phyloP scores from a whole-genome alignment of 2,797 vertebrate genomes.

The Ataeniobius toweri region DNA sequence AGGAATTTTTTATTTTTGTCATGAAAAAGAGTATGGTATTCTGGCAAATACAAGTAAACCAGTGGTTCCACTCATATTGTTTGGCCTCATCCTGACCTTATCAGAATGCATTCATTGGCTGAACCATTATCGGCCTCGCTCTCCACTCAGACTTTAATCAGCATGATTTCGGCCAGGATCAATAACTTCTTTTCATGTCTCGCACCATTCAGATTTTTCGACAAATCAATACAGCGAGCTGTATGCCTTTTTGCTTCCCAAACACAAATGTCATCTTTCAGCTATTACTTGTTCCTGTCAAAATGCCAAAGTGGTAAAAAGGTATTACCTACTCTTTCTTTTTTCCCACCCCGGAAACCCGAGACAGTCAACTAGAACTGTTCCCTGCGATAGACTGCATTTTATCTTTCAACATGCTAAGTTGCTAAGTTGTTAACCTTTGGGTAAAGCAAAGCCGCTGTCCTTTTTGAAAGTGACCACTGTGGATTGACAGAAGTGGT shows the following conservation, averaged over 20 bases:
- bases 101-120: slow-evolving; percentile 58
- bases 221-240: slow-evolving; percentile 69
- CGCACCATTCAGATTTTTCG: slow-evolving; percentile 69
- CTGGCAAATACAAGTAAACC: slow-evolving; percentile 1
- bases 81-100: slow-evolving; percentile 42
- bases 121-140: slow-evolving; percentile 60
- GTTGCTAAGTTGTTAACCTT: background rate
- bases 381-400: background rate
- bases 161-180: slow-evolving; percentile 74
- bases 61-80: slow-evolving; percentile 3
- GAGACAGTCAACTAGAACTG: background rate
- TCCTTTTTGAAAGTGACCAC: background rate
- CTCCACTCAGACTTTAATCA: slow-evolving; percentile 68
- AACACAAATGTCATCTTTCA: slow-evolving; percentile 50
- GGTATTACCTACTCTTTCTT: slow-evolving; percentile 17
- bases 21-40: background rate
- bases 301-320: slow-evolving; percentile 29
- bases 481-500: too few species aligned
- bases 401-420: background rate
- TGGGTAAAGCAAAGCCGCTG: background rate
- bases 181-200: slow-evolving; percentile 80
- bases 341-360: background rate
- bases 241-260: slow-evolving; percentile 56
- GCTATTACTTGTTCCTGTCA: slow-evolving; percentile 45
- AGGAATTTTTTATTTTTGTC: background rate